These are phyloP conservation scores for Galeruca laticollis DNA, from an alignment of 2,888 invertebrate species.

Conservation along the genomic window DNA sequence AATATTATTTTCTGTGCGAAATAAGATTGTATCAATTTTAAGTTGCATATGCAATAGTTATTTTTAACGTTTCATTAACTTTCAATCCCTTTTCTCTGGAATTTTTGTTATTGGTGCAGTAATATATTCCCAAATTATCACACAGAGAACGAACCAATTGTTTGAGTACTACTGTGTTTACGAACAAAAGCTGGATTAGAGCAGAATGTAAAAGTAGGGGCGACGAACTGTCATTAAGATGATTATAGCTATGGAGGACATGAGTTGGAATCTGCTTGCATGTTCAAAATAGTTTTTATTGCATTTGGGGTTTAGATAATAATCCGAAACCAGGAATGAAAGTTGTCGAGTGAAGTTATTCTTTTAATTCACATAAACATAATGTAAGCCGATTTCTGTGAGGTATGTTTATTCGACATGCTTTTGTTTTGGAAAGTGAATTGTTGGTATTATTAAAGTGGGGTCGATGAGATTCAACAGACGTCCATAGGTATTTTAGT, in stretches of 20 bases:
- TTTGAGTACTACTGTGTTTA: conserved; percentile 1
- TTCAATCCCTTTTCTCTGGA: background rate
- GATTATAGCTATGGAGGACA: conserved; percentile 15
- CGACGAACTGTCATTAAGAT: conserved; percentile 21
- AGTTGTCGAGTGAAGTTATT: background rate
- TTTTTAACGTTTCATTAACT: background rate
- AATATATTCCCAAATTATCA: conserved; percentile 6
- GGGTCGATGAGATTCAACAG: too few species aligned
- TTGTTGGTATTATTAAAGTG: too few species aligned
- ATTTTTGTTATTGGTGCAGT: too few species aligned
- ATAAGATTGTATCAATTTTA: too few species aligned
- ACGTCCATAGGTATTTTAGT: too few species aligned
- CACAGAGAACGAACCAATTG: background rate
- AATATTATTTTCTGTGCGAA: too few species aligned
- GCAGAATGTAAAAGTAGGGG: conserved; percentile 11
- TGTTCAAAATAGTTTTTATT: conserved; percentile 3
- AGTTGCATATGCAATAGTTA: too few species aligned
- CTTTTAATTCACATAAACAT: background rate
- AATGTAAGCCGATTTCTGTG: background rate
- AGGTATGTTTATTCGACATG: background rate
- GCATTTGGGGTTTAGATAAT: background rate
- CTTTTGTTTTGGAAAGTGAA: too few species aligned
- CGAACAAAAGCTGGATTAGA: conserved; percentile 21
- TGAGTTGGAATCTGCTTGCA: background rate
- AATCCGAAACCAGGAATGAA: conserved; percentile 1